Base-by-base conservation (phyloP, 2,113 vertebrate genomes). In the Peromyscus polionotus region DNA sequence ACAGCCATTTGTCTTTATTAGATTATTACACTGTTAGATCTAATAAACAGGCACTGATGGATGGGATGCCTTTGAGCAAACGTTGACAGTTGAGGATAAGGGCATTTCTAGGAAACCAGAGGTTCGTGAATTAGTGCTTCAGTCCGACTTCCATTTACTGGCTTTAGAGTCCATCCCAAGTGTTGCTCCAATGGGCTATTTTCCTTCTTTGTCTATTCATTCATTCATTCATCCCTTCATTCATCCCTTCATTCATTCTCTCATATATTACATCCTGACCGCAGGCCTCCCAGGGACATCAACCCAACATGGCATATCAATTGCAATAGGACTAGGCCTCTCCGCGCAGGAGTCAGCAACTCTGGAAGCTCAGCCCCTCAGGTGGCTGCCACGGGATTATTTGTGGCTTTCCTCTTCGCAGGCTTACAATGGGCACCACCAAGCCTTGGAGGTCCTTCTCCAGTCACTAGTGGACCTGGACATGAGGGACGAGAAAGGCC, bases 391-490 rank as follows among this genome's bases (percentile, higher is more conserved):
- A 39, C 36, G 51, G 57, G 59, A 19, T 80, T 17, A 63, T 59
- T 42, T 6, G 1, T 3, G 9, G 28, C 28, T 97, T 94, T 98
- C 45, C 0, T 68, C 45, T 63, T 85, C 94, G 59, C 97, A 99
- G 99, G 99, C 99, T 4, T 99, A 99, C 95, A 99, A 99, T 1
- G 99, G 99, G 92, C 99, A 99, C 79, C 99, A 99, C 10, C 99
- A 99, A 98, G 99, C 99, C 28, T 96, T 99, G 98, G 99, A 99
- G 97, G 99, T 99, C 3, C 99, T 99, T 83, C 98, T 99, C 79
- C 99, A 99, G 24, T 99, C 99, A 0, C 98, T 99, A 93, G 98
- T 98, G 24, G 99, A 99, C 91, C 99, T 99, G 98, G 99, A 99
- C 95, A 99, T 99, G 93, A 98, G 98, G 95, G 99, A 99, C 3